A percentile compares a stretch with the other conserved stretches of the same genome.
Evolutionary conservation across 2,113 vertebrate genomes (phyloP).

Genomic region (Hemicordylus capensis): DNA sequence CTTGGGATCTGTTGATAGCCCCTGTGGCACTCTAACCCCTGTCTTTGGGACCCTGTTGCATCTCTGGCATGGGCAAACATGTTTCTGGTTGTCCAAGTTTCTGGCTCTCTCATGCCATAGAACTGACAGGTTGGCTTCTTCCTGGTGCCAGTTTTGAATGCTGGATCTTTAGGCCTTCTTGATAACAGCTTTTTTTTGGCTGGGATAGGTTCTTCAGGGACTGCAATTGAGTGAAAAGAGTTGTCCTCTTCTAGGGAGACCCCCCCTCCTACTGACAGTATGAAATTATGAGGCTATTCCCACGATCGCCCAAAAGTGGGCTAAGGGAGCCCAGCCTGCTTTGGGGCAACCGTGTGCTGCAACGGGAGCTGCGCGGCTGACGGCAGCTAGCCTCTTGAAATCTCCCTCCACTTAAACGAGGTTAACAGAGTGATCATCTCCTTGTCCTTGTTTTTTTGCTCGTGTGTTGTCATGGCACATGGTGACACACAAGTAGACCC

Average conservation of each 20-base stretch:
- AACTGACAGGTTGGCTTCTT: not conserved
- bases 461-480: no score
- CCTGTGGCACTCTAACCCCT: not conserved
- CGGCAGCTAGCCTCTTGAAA: no score
- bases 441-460: no score
- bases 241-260: not conserved
- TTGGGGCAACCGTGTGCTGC: no score
- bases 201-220: not conserved
- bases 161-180: not conserved
- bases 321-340: no score
- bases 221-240: constrained; percentile 2
- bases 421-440: no score
- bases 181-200: not conserved
- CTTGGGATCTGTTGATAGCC: not conserved
- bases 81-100: not conserved
- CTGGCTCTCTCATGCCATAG: not conserved
- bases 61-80: not conserved
- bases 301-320: no score
- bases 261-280: not conserved
- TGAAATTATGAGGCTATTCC: constrained; percentile 17
- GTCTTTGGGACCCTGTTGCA: not conserved
- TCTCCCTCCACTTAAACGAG: no score
- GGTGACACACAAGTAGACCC: no score
- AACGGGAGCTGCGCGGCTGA: no score
- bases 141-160: not conserved